phyloP scores from a whole-genome alignment of 2,797 vertebrate species.

The Etheostoma nigrum region DNA sequence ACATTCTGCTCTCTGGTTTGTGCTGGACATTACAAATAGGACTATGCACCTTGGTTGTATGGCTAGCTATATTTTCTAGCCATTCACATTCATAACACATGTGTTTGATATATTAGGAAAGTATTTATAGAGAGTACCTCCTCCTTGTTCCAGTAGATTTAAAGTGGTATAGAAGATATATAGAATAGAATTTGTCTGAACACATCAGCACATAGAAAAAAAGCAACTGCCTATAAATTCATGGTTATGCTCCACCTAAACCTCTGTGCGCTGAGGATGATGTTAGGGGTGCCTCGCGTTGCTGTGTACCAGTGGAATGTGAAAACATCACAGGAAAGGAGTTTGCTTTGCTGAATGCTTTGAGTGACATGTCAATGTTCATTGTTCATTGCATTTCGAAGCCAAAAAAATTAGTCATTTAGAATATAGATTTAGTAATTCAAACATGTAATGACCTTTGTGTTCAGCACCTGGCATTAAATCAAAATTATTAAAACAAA shows the following conservation, averaged over 20 bases:
- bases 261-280: background rate
- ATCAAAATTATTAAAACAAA: background rate
- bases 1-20: background rate
- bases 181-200: slow-evolving; percentile 6
- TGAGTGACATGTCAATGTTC: background rate
- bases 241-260: slow-evolving; percentile 7
- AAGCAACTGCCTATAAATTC: slow-evolving; percentile 19
- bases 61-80: background rate
- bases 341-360: background rate
- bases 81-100: slow-evolving; percentile 4
- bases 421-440: background rate
- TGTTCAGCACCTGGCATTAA: background rate
- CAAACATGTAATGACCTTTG: background rate
- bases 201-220: slow-evolving; percentile 20
- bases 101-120: background rate
- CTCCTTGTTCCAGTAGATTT: background rate
- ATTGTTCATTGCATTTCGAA: too few relatives aligned
- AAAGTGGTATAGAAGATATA: background rate
- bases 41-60: background rate
- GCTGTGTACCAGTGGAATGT: background rate
- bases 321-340: background rate
- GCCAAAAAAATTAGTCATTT: background rate
- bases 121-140: background rate
- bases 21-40: background rate
- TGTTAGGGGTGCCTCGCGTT: background rate